Base-by-base conservation (phyloP, 2,888 invertebrate genomes). In the Brachyptera risi region DNA sequence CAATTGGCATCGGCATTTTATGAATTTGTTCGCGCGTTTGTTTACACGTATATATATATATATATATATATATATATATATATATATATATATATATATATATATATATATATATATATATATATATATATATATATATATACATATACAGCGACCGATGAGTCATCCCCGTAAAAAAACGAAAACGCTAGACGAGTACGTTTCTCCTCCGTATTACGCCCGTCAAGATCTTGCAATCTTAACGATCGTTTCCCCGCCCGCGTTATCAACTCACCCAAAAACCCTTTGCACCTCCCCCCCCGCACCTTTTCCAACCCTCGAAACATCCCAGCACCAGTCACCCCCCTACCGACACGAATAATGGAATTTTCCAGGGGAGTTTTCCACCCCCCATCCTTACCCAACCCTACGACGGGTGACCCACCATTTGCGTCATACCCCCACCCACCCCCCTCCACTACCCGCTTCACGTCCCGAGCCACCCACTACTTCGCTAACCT, bases 261-360 rank as follows among this genome's bases (percentile, higher is more conserved):
- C n/a, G 31, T 31, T 31, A 31, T 17, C 44, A 47, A 24, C 47
- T 23, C 21, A 47, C 47, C 21, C 23, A 13, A 40, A 3, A 56
- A 49, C 60, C 61, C 63, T 56, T 58, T 27, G 54, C 54, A 56
- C 38, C 62, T 17, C 42, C 60, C 59, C n/a, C 38, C 61, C 31
- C 35, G 50, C 37, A 4, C 49, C 11, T 37, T n/a, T 37, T 51
- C 13, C 15, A 21, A 17, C 31, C 56, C 31, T 31, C 56, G 60
- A 54, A 56, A 3, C 15, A 58, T 31, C 37, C 58, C 24, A 1
- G 26, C 3, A 23, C 13, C 64, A 59, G 58, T 63, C 67, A 61
- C 65, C 67, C 66, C 61, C 66, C 65, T 59, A 68, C 67, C 68
- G 68, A 68, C 68, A 68, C 69, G 69, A 70, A 62, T 54, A 54